These are phyloP conservation scores for Gastrophysa polygoni DNA, from an alignment of 2,888 invertebrate genomes.

Conservation along the genomic window DNA sequence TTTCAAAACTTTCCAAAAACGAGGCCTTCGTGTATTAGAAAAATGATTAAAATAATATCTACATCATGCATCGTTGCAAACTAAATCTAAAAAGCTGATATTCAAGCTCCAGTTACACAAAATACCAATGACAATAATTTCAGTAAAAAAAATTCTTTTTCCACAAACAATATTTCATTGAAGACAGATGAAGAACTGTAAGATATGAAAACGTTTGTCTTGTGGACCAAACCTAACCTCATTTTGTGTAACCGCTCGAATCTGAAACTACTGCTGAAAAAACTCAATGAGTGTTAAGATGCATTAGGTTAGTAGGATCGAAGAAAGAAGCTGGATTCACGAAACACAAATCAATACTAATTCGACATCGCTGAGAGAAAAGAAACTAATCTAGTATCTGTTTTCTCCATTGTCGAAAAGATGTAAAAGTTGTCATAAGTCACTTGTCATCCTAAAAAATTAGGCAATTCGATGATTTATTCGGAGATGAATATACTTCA, in stretches of 20 bases:
- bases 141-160: no score
- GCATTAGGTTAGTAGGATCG: not conserved
- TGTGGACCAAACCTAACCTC: no score
- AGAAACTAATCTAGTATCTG: not conserved
- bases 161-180: no score
- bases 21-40: not conserved
- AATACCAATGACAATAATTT: not conserved
- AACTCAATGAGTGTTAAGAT: not conserved
- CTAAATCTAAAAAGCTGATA: slow-evolving; percentile 26
- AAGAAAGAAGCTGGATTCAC: not conserved
- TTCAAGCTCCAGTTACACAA: slow-evolving; percentile 7
- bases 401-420: no score
- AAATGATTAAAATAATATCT: slow-evolving; percentile 4
- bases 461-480: no score
- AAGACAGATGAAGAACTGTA: no score
- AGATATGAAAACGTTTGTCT: no score
- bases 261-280: not conserved
- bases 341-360: not conserved
- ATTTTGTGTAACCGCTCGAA: not conserved
- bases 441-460: no score
- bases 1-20: no score
- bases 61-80: slow-evolving; percentile 25
- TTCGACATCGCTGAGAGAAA: not conserved
- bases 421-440: no score
- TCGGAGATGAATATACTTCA: no score